These are phyloP conservation scores for Bovichtus diacanthus DNA, from an alignment of 2,797 vertebrate genomes.

Conservation along the genomic window DNA sequence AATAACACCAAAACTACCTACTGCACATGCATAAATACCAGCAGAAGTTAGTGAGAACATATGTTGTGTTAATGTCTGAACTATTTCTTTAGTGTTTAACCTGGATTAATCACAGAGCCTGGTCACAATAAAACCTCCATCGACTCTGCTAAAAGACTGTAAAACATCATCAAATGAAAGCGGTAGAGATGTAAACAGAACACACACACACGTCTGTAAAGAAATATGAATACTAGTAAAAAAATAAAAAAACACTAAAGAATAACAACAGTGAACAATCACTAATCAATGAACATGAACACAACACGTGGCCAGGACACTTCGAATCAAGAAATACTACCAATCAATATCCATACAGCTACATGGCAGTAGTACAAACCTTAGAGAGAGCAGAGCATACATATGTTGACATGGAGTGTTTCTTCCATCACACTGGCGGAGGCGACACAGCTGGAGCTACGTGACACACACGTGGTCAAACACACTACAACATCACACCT, in stretches of 20 bases:
- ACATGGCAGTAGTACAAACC: constrained; percentile 52
- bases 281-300: background rate
- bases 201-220: background rate
- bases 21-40: background rate
- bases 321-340: background rate
- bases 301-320: background rate
- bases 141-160: background rate
- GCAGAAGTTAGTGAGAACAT: background rate
- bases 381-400: constrained; percentile 52
- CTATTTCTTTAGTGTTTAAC: background rate
- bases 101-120: background rate
- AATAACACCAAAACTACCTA: background rate
- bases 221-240: background rate
- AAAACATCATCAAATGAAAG: constrained; percentile 11
- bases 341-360: background rate
- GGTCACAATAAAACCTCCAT: constrained; percentile 1
- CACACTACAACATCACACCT: constrained; percentile 27
- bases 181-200: constrained; percentile 7
- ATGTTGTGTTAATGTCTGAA: background rate
- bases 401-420: constrained; percentile 41
- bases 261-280: background rate
- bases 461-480: constrained; percentile 26
- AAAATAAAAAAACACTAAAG: no score
- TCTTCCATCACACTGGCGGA: constrained; percentile 47
- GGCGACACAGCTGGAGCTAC: constrained; percentile 55